Percentiles rank a stretch among this genome's conserved stretches.
These are phyloP conservation scores for Himalopsyche kuldschensis DNA, from an alignment of 2,888 invertebrate genomes.

Conservation along the genomic window DNA sequence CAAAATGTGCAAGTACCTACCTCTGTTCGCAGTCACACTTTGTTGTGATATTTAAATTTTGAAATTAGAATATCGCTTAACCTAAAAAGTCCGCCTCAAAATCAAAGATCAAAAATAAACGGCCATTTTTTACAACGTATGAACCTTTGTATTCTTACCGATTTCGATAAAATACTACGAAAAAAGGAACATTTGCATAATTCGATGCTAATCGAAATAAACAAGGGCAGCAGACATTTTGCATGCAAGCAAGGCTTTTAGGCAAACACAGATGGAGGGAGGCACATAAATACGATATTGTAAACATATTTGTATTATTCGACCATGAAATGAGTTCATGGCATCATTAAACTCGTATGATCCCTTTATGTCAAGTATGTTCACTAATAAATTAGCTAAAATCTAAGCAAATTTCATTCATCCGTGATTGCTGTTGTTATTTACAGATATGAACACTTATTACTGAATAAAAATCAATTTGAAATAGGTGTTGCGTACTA, in stretches of 20 bases:
- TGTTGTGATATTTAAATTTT: neutral
- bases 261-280: neutral
- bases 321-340: neutral
- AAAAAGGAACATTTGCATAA: conserved; percentile 10
- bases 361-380: neutral
- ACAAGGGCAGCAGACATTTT: neutral
- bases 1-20: neutral
- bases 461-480: no score
- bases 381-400: neutral
- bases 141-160: neutral
- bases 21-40: neutral
- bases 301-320: neutral
- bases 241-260: neutral
- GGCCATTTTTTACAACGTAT: neutral
- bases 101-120: neutral
- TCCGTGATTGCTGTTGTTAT: neutral
- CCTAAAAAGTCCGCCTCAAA: neutral
- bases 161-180: neutral
- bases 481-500: no score
- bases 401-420: neutral
- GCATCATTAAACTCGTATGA: neutral
- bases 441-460: no score
- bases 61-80: neutral
- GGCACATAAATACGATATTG: neutral
- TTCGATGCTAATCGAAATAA: neutral